Evolutionary conservation across 2,888 invertebrate genomes (phyloP), one percentile per base, ranked within the genome.

Genomic region (Diaperis boleti): DNA sequence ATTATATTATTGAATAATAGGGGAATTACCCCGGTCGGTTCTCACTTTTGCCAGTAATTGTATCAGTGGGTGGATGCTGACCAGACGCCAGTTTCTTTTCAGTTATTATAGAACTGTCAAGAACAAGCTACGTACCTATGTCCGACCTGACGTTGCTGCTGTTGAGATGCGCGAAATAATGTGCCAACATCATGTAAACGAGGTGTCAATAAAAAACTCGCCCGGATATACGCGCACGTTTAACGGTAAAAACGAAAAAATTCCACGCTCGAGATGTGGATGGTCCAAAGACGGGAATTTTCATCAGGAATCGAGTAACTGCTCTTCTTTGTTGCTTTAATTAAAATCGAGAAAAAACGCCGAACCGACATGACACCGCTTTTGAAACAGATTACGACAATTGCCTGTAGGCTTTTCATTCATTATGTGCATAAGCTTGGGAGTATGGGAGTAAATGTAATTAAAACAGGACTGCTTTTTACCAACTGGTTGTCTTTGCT

Each of bases 141-240:
- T 52, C 45, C 60, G 31, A 56, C 44, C 47, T 69, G 68, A 67
- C 71, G 68, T 62, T 62, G 45, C 37, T 15, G 70, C 64, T 62
- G 67, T 67, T 72, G 72, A 72, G 67, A 69, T 64, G 66, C 66
- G 66, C 68, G 69, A 67, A 70, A 69, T 69, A 66, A 65, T 67
- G 64, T 62, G 67, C 49, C 55, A 66, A 14, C 22, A 52, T 45
- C 64, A 59, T 50, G 29, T 57, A 54, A 41, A 59, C 37, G 37
- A 62, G 45, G 54, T 45, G 44, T 63, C 47, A 35, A 60, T 47
- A 47, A 57, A 56, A 62, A 64, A 64, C 8, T 26, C 26, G 35
- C 7, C 37, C 20, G 10, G 8, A 35, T 44, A n/a, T 10, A 6
- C 17, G 20, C 20, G 29, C 45, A 29, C 29, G 29, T 22, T 14